A percentile compares a stretch with the other conserved stretches of the same genome.
Conservation (phyloP, 2,113 vertebrate genomes). For the Campylomormyrus tamandua region DNA sequence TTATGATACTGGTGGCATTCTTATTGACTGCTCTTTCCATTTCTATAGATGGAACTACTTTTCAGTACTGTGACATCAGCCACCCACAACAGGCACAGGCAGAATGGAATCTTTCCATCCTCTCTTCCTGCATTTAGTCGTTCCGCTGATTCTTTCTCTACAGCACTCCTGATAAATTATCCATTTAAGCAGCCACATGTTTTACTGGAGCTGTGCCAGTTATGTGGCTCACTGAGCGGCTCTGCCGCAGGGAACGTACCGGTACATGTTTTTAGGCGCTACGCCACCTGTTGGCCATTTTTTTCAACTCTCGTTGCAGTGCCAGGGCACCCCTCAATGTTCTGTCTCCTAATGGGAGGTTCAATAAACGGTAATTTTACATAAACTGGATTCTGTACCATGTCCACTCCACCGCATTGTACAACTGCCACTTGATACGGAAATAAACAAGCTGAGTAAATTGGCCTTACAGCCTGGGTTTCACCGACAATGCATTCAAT, state of each 20-base stretch:
- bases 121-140: background rate
- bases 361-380: conserved; percentile 7
- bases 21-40: background rate
- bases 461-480: background rate
- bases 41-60: background rate
- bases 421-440: conserved; percentile 21
- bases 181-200: background rate
- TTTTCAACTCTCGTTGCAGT: background rate
- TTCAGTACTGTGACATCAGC: background rate
- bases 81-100: background rate
- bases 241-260: no score
- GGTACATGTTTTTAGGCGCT: background rate
- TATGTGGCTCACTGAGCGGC: background rate
- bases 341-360: background rate
- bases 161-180: background rate
- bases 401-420: background rate
- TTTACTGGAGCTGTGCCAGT: background rate
- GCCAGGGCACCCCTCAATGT: background rate
- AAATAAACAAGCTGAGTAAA: conserved; percentile 14
- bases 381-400: conserved; percentile 9
- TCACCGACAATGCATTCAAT: background rate
- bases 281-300: background rate
- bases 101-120: background rate
- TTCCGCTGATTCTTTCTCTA: background rate
- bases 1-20: background rate